phyloP scores from a whole-genome alignment of 2,888 invertebrate species.

The Chouioia cunea region DNA sequence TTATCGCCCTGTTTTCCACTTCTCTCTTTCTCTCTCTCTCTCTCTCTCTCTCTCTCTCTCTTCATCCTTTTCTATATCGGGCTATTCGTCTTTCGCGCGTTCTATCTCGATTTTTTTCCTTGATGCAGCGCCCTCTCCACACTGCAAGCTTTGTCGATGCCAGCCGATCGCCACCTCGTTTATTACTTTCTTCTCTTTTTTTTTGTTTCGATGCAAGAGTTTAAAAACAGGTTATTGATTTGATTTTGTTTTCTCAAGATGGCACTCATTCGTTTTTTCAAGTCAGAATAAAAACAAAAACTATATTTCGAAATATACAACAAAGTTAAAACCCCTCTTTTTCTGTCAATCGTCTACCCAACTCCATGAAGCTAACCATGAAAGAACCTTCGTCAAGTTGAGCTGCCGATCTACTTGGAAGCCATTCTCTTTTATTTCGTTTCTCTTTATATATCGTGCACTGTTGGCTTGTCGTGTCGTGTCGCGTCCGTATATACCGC shows the following conservation, averaged over 20 bases:
- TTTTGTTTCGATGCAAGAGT: too few species aligned
- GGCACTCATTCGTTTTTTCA: too few species aligned
- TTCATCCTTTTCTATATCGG: slow-evolving; percentile 24
- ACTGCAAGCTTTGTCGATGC: background rate
- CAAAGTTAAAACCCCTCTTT: too few species aligned
- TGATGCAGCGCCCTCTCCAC: slow-evolving; percentile 33
- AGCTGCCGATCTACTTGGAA: slow-evolving; percentile 49
- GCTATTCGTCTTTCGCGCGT: background rate
- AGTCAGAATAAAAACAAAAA: too few species aligned
- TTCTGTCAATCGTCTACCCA: too few species aligned
- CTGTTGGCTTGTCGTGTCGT: slow-evolving; percentile 43
- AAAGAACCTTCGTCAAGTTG: slow-evolving; percentile 60
- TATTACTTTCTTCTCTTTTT: too few species aligned
- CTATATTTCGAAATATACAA: too few species aligned
- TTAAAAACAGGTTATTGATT: too few species aligned
- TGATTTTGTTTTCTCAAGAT: too few species aligned
- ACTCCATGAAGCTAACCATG: background rate
- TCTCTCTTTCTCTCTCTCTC: slow-evolving; percentile 46
- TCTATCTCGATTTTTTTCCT: slow-evolving; percentile 15
- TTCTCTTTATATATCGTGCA: slow-evolving; percentile 13
- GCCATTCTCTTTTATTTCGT: slow-evolving; percentile 43
- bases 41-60: slow-evolving; percentile 37
- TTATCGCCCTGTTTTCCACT: slow-evolving; percentile 61
- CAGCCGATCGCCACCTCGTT: slow-evolving; percentile 37
- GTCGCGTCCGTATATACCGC: slow-evolving; percentile 52